Percentiles rank a stretch among this genome's conserved stretches.
Conservation (phyloP, 2,888 invertebrate genomes). For the Miltochrista miniata region DNA sequence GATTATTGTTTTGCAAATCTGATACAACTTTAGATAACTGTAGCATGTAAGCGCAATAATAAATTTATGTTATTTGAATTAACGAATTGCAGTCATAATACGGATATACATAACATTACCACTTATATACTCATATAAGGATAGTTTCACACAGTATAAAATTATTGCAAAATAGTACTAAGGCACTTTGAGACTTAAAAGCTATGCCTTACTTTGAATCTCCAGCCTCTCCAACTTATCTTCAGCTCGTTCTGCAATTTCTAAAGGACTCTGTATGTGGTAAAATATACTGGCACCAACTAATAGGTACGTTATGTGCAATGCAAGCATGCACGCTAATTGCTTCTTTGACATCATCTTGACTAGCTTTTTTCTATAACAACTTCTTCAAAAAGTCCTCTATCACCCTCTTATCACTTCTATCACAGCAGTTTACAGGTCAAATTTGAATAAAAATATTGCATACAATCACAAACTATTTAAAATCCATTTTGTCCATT, state of each 20-base stretch:
- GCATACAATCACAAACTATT: slow-evolving; percentile 47
- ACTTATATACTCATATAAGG: too few relatives aligned
- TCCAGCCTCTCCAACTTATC: slow-evolving; percentile 85
- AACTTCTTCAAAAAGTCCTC: slow-evolving; percentile 28
- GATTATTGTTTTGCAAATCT: neutral
- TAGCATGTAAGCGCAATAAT: neutral
- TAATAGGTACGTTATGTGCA: slow-evolving; percentile 90
- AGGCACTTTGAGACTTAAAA: too few relatives aligned
- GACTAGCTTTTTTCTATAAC: slow-evolving; percentile 52
- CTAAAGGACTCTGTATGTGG: slow-evolving; percentile 90
- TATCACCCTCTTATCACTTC: slow-evolving; percentile 33
- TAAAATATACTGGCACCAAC: slow-evolving; percentile 94
- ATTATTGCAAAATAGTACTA: neutral
- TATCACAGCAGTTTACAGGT: slow-evolving; percentile 30
- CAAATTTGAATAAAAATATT: slow-evolving; percentile 15
- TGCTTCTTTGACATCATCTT: slow-evolving; percentile 92
- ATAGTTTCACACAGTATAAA: too few relatives aligned
- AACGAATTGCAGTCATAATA: slow-evolving; percentile 5
- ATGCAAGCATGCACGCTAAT: slow-evolving; percentile 88
- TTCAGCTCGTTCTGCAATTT: slow-evolving; percentile 81
- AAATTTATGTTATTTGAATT: slow-evolving; percentile 1
- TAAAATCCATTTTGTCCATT: slow-evolving; percentile 62
- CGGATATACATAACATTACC: neutral
- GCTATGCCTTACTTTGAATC: slow-evolving; percentile 86
- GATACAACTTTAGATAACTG: neutral